phyloP scores from a whole-genome alignment of 2,797 vertebrate species.

The Bradypus variegatus region DNA sequence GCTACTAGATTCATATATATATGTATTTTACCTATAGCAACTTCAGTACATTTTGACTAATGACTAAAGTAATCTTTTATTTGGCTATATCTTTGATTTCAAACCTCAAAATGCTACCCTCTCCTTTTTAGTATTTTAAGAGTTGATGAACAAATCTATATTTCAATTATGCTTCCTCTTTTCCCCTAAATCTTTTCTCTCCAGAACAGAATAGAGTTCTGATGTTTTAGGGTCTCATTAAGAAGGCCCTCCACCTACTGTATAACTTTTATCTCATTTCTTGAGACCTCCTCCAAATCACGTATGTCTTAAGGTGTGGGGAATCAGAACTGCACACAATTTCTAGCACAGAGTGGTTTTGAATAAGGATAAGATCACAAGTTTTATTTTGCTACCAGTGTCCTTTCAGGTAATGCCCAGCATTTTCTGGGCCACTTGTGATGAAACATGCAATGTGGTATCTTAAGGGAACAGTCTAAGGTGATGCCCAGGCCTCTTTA shows the following conservation, averaged over 20 bases:
- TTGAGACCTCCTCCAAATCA: background rate
- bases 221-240: background rate
- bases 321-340: background rate
- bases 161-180: background rate
- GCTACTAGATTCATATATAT: background rate
- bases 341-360: background rate
- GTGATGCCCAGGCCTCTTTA: background rate
- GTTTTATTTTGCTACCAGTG: background rate
- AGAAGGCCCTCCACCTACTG: background rate
- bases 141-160: background rate
- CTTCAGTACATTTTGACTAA: background rate
- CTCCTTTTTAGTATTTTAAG: background rate
- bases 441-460: background rate
- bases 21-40: background rate
- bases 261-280: background rate
- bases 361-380: background rate
- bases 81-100: background rate
- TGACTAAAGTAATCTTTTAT: background rate
- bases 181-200: background rate
- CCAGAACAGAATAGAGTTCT: background rate
- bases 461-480: background rate
- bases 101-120: background rate
- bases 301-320: background rate
- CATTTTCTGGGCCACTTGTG: background rate
- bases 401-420: background rate